Evolutionary conservation across 2,113 vertebrate species (phyloP).

Genomic region (Amphiprion ocellaris): DNA sequence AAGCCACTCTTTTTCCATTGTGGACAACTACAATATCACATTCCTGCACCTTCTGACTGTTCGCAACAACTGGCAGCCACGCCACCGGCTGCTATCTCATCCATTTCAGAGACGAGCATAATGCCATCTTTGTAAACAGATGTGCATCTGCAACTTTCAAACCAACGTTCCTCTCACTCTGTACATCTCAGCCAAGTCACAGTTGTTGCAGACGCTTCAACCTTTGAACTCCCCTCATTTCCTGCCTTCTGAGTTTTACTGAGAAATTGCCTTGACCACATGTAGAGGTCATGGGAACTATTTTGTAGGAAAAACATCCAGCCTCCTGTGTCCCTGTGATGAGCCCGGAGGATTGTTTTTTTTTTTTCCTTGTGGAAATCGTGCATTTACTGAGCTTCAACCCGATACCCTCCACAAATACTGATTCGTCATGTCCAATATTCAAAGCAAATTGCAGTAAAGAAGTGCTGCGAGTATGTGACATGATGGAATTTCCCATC

Average conservation of each 20-base stretch:
- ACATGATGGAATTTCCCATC: slow-evolving; percentile 82
- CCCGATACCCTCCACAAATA: slow-evolving; percentile 37
- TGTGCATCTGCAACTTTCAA: slow-evolving; percentile 30
- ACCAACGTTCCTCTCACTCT: slow-evolving; percentile 46
- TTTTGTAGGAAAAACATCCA: slow-evolving; percentile 70
- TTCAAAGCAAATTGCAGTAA: slow-evolving; percentile 46
- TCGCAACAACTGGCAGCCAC: background rate
- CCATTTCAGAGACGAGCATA: background rate
- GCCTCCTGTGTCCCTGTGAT: slow-evolving; percentile 52
- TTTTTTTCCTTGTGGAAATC: slow-evolving; percentile 29
- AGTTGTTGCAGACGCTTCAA: slow-evolving; percentile 76
- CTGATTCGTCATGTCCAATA: slow-evolving; percentile 32
- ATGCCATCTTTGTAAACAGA: slow-evolving; percentile 32
- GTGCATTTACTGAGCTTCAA: slow-evolving; percentile 15
- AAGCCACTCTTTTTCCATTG: background rate
- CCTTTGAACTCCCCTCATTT: slow-evolving; percentile 84
- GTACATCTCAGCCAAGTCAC: slow-evolving; percentile 54
- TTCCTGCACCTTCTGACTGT: background rate
- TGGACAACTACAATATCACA: slow-evolving; percentile 3
- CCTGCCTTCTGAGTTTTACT: slow-evolving; percentile 75
- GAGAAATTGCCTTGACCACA: no score
- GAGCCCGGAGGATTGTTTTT: background rate
- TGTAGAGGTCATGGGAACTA: slow-evolving; percentile 82
- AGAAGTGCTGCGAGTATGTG: slow-evolving; percentile 52
- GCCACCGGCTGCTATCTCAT: slow-evolving; percentile 24